Conservation (phyloP, 2,113 vertebrate genomes). For the Steatornis caripensis region DNA sequence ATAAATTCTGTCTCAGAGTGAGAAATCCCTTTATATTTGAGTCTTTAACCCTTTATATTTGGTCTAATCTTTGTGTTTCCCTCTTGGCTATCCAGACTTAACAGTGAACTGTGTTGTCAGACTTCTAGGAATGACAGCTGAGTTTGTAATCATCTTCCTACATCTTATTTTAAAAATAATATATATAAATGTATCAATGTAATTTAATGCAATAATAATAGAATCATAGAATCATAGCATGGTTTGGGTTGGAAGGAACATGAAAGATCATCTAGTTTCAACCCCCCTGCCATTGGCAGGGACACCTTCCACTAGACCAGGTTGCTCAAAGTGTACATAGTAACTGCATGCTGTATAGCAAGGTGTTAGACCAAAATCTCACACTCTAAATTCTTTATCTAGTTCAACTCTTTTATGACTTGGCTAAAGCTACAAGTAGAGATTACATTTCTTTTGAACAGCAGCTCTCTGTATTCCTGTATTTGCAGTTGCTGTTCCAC, state of each 20-base stretch:
- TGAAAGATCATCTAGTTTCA: no score
- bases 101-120: neutral
- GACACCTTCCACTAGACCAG: no score
- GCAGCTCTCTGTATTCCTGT: neutral
- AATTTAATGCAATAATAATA: no score
- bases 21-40: neutral
- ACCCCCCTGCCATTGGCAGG: no score
- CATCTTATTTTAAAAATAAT: neutral
- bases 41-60: neutral
- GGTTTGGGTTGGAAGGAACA: no score
- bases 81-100: neutral
- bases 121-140: neutral
- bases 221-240: no score
- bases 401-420: neutral
- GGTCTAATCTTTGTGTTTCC: neutral
- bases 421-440: neutral
- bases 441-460: neutral
- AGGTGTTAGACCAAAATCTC: neutral
- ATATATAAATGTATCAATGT: neutral
- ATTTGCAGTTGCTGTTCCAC: neutral
- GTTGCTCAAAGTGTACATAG: no score
- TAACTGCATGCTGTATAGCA: neutral
- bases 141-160: neutral
- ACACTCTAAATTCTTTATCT: neutral
- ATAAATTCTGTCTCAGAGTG: neutral